Percentiles rank a stretch among this genome's conserved stretches.
These are phyloP conservation scores for Micrasema longulum DNA, from an alignment of 1,140 invertebrate species.

Conservation along the genomic window DNA sequence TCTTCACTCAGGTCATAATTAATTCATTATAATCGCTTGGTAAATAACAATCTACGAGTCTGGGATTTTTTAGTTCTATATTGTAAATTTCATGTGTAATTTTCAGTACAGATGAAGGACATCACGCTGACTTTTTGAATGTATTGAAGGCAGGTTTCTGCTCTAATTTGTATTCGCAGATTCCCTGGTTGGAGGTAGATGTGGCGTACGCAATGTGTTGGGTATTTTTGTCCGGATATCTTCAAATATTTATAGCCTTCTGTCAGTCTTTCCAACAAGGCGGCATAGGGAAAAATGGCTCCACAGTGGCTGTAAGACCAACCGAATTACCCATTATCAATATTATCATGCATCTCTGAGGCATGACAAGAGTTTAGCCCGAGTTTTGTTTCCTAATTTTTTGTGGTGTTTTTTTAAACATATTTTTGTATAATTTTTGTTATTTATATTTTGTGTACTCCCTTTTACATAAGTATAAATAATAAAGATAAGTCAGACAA, in stretches of 20 bases:
- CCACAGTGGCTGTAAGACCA: conserved; percentile 87
- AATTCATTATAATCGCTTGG: not conserved
- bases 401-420: conserved; percentile 21
- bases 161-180: conserved; percentile 63
- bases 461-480: no score
- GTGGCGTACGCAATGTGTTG: conserved; percentile 70
- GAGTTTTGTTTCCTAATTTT: conserved; percentile 16
- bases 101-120: no score
- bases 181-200: conserved; percentile 69
- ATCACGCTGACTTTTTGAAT: not conserved
- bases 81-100: not conserved
- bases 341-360: conserved; percentile 24
- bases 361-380: conserved; percentile 27
- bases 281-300: conserved; percentile 93
- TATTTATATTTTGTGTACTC: no score
- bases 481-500: no score
- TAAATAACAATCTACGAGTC: no score
- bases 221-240: conserved; percentile 74
- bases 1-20: conserved; percentile 35
- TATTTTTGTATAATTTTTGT: no score
- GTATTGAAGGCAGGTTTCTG: conserved; percentile 7
- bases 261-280: conserved; percentile 78
- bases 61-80: not conserved
- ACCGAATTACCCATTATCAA: not conserved
- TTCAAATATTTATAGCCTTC: conserved; percentile 75